Base-by-base conservation (phyloP, 2,888 invertebrate genomes). In the Drosophila austrosaltans region DNA sequence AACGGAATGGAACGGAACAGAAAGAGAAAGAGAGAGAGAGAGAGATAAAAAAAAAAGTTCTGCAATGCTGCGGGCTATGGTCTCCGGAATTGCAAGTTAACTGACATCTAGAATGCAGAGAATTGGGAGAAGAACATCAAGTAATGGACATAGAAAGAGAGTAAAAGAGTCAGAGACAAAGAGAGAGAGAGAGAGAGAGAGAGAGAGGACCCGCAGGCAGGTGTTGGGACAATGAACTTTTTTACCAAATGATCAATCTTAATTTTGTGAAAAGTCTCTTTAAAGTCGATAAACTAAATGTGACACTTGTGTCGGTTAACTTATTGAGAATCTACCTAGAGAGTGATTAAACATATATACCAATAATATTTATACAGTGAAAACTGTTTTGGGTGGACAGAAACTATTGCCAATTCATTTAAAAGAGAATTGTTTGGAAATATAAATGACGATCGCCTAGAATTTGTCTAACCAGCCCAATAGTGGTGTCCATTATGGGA, bases 41-140 rank as follows among this genome's bases (percentile, higher is more conserved):
- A 16, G 16, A 16, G 3, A 44, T 42, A 44, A n/a, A n/a, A 32
- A 10, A 32, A 36, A 36, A 10, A 36, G 25, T 36, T 40, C n/a
- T 36, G 67, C 22, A 53, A 74, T 36, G 48, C 59, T 60, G 59
- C 25, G 39, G 30, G 53, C 63, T 36, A 36, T 40, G 53, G 58
- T 63, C 61, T 48, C 61, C 62, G 61, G 76, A 60, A 63, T 66
- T 59, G 63, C 71, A 39, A 76, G 74, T 75, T 75, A 76, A 75
- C 74, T 75, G 76, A 71, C 74, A 75, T 56, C 63, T 76, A 42
- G 59, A 75, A 76, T 66, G 76, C 72, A 67, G 53, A 66, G 63
- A 40, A 63, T 48, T 22, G 12, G 48, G 12, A 16, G 12, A 25
- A 48, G 25, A 48, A 3, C 4, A 16, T 16, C 16, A 10, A 48